Evolutionary conservation across 2,888 invertebrate species (phyloP), one percentile per base, ranked within the genome.

Genomic region (Himalopsyche tibetana): DNA sequence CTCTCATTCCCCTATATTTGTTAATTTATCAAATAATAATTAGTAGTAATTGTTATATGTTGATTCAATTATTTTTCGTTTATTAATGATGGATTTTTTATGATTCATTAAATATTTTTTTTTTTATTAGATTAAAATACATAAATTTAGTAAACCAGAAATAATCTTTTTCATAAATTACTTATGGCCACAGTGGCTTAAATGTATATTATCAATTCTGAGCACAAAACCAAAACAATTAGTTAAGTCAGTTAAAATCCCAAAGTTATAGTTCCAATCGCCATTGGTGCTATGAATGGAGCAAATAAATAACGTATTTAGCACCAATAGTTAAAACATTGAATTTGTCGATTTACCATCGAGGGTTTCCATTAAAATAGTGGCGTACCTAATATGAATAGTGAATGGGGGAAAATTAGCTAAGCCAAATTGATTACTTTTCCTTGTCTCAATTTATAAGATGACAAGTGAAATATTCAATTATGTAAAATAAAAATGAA

Each of bases 321-420:
- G 19, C 19, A 63, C 63, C 63, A 19, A 63, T 63, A 19, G 63
- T 19, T 4, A 63, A 5, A 28, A 28, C 28, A 19, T 63, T 63
- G 63, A 63, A 19, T 63, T 19, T 63, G 63, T 63, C 63, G 63
- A 63, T 63, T 63, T 63, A 63, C 63, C 19, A 63, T 63, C 19
- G 63, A 19, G 63, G 11, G 19, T 63, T 19, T n/a, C 63, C 19
- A 63, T 63, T 63, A 19, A 63, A 63, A 63, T 63, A 63, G 63
- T 63, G 63, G 63, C 63, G 63, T 63, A 63, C 9, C n/a, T 63
- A 19, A 3, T 8, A 63, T 9, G 3, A 5, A 19, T 63, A 9
- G 8, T 63, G 19, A 19, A 19, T 11, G 19, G 15, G 6, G 8
- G 5, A n/a, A 63, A 56, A 55, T 55, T n/a, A 56, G 0, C 55